A percentile compares a stretch with the other conserved stretches of the same genome.
Evolutionary conservation across 2,888 invertebrate genomes (phyloP).

Genomic region (Mylabris sibirica): DNA sequence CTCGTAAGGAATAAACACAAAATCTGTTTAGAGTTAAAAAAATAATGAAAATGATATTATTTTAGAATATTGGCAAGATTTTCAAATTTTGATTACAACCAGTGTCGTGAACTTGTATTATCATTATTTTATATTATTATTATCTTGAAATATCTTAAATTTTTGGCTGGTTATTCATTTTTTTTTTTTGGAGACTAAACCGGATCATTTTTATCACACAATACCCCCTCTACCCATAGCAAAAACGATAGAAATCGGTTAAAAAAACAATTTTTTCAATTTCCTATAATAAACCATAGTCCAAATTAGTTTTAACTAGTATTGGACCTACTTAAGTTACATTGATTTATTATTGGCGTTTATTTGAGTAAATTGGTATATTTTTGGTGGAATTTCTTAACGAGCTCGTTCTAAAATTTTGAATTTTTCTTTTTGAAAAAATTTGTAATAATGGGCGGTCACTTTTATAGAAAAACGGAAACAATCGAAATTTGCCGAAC

Average conservation of each 20-base stretch:
- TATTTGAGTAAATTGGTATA: conserved; percentile 4
- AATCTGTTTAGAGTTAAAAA: too few species aligned
- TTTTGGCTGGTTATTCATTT: conserved; percentile 33
- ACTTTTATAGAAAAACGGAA: conserved; percentile 40
- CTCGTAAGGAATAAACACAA: too few species aligned
- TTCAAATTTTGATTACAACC: conserved; percentile 4
- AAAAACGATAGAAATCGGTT: conserved; percentile 25
- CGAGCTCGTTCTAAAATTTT: background rate
- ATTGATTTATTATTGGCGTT: background rate
- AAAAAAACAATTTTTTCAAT: conserved; percentile 19
- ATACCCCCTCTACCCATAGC: conserved; percentile 24
- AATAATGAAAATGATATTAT: background rate
- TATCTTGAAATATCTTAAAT: conserved; percentile 35
- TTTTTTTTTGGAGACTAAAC: conserved; percentile 28
- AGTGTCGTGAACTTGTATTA: conserved; percentile 26
- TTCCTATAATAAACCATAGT: background rate
- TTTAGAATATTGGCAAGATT: background rate
- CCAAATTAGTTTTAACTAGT: too few species aligned
- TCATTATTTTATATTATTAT: conserved; percentile 24
- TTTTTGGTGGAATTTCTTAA: background rate
- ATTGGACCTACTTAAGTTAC: too few species aligned
- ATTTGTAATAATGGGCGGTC: background rate
- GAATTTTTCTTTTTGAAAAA: background rate
- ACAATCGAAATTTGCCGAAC: conserved; percentile 55
- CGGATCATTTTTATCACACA: conserved; percentile 36